Base-by-base conservation (phyloP, 2,888 invertebrate species). In the Anorthoa munda region DNA sequence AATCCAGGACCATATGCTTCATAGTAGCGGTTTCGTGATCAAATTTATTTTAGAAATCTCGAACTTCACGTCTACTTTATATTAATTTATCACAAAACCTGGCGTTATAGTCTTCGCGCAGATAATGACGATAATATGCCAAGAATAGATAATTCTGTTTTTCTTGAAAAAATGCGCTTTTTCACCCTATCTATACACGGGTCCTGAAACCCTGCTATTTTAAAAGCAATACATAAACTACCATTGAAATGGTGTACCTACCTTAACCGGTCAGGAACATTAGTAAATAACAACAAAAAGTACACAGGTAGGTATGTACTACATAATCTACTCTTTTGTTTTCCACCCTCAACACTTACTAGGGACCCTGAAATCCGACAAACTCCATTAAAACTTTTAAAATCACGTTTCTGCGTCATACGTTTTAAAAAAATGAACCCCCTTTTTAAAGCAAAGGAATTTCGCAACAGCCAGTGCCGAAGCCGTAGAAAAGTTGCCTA, bases 291-390 rank as follows among this genome's bases (percentile, higher is more conserved):
- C 1, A 26, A 31, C 18, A n/a, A 56, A 56, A 56, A 56, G 26
- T 18, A 26, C 17, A 17, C 3, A 56, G 17, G 9, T 26, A 26
- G 0, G 4, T 45, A 31, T 26, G 12, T 15, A 23, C 4, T 15
- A 5, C 7, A 39, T 46, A 39, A 26, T 31, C 12, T 17, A 31
- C 17, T 31, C 3, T 23, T 48, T 50, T 66, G 9, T 74, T 46
- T 75, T 45, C 4, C 11, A 63, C 56, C 81, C 66, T 66, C 13
- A 31, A 13, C 77, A 81, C 67, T 75, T 81, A 73, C 50, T 21
- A 2, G 56, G 56, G 11, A 51, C 9, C 23, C 18, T 9, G 53
- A 75, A 81, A 51, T 3, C 66, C 13, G 0, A 7, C 39, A 64
- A 76, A 79, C 4, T 59, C 51, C 48, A 39, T 58, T 46, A 56